Evolutionary conservation across 30 jellyfish, hydroid and myxozoan species (phyloP).

Genomic region (Mastigias papua): DNA sequence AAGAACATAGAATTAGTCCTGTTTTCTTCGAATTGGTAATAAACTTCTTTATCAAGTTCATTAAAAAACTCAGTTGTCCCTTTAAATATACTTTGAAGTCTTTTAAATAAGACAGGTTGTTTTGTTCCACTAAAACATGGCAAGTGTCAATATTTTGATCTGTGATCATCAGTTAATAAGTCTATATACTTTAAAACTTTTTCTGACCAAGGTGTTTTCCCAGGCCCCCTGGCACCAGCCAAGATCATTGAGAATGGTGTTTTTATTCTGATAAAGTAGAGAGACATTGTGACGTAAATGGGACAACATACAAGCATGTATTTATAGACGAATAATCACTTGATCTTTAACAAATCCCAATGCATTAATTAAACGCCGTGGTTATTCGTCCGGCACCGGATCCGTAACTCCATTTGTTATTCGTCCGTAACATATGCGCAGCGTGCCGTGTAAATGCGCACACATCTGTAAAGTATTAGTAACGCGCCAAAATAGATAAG

Average conservation of each 20-base stretch:
- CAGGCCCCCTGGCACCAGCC: constrained; percentile 25
- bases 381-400: too few relatives aligned
- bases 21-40: neutral
- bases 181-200: neutral
- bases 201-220: constrained; percentile 57
- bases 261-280: constrained; percentile 24
- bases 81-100: constrained; percentile 6
- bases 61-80: constrained; percentile 16
- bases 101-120: constrained; percentile 32
- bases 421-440: too few relatives aligned
- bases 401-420: too few relatives aligned
- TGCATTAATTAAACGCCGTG: too few relatives aligned
- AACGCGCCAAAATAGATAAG: too few relatives aligned
- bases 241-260: constrained; percentile 39
- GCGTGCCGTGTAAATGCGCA: too few relatives aligned
- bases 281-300: too few relatives aligned
- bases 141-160: constrained; percentile 1
- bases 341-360: too few relatives aligned
- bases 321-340: too few relatives aligned
- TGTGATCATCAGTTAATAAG: neutral
- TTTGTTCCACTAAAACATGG: constrained; percentile 34
- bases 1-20: neutral
- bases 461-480: too few relatives aligned
- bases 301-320: too few relatives aligned
- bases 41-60: constrained; percentile 21